Evolutionary conservation across 1,140 invertebrate genomes (phyloP), one percentile per base, ranked within the genome.

Genomic region (Drosophila novamexicana): DNA sequence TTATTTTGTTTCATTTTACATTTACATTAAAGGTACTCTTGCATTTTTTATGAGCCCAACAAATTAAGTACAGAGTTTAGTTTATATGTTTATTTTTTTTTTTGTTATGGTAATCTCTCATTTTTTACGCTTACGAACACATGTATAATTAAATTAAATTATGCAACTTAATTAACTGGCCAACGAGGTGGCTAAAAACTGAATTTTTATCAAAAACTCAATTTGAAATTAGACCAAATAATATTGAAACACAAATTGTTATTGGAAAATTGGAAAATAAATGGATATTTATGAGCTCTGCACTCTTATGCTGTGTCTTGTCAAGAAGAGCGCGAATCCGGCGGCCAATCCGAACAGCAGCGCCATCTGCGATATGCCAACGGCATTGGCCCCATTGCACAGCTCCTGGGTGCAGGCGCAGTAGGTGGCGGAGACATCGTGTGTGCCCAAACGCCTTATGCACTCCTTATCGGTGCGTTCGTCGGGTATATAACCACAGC

Each of bases 351-450:
- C 73, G 39, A 67, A 49, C 36, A 77, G 56, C 69, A 85, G 49
- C 42, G 77, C 42, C 62, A 75, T 71, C 50, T 74, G 76, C 16
- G 65, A 50, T 34, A 45, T 18, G 16, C 39, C 50, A 53, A 75
- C 57, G 77, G 81, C 68, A 77, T 66, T 72, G 32, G 93, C 94
- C 22, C 92, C 84, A 80, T 97, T 97, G 92, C 96, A 97, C 6
- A 96, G 93, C 77, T 96, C 95, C 7, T 94, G 94, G 68, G 94
- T 95, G 84, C 96, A 97, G 29, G 96, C 94, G 91, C 96, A 97
- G 81, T 97, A 97, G 3, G 93, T 93, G 45, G 95, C 94, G 50
- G 95, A 94, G 1, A 97, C 94, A 63, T 97, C 95, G 63, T 96
- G 95, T 6, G 95, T 96, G 8, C 96, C 96, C 0, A 94, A 94